Conservation (phyloP, 2,113 vertebrate species). For the Cryptotis parvus region DNA sequence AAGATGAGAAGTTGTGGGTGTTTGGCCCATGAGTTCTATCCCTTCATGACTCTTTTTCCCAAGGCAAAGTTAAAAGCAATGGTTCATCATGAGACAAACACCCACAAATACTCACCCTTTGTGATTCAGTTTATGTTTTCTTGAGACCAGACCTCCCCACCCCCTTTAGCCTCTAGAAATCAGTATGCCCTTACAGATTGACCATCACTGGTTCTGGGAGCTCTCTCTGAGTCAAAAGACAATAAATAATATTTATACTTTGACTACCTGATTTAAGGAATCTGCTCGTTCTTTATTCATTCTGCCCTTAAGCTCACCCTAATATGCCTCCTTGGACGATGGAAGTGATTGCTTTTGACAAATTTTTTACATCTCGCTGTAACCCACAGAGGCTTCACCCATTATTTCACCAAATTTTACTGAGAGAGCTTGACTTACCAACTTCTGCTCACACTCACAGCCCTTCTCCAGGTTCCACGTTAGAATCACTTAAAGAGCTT, state of each 20-base stretch:
- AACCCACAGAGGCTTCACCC: neutral
- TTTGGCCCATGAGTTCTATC: neutral
- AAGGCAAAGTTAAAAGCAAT: neutral
- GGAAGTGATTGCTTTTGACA: neutral
- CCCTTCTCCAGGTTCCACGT: neutral
- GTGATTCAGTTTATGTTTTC: neutral
- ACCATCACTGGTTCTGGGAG: neutral
- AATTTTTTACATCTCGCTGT: neutral
- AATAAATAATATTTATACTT: neutral
- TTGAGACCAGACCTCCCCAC: neutral
- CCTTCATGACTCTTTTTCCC: neutral
- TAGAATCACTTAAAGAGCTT: neutral
- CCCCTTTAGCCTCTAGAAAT: slow-evolving; percentile 42
- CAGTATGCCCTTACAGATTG: neutral
- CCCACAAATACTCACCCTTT: neutral
- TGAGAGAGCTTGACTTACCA: slow-evolving; percentile 12
- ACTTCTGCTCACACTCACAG: neutral
- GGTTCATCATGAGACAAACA: neutral
- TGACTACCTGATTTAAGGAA: neutral
- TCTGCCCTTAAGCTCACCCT: neutral
- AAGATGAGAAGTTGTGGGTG: neutral
- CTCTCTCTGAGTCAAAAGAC: neutral
- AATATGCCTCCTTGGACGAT: neutral
- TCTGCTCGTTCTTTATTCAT: neutral
- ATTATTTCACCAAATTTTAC: neutral